Evolutionary conservation across 2,113 vertebrate species (phyloP).

Genomic region (Gulo gulo): DNA sequence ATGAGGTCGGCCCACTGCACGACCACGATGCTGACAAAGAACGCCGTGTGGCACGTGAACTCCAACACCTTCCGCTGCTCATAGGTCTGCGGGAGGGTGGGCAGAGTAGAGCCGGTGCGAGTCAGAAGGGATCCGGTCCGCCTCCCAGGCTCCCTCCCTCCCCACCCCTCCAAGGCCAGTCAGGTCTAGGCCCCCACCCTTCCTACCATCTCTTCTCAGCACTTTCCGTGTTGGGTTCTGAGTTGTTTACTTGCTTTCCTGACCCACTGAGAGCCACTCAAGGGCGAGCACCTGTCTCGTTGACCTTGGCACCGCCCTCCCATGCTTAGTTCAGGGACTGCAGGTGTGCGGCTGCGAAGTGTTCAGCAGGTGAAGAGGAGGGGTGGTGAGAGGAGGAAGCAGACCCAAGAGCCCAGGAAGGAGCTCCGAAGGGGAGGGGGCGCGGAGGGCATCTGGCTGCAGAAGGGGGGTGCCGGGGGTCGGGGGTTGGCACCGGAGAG

Average conservation of each 20-base stretch:
- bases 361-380: neutral
- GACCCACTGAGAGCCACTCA: neutral
- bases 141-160: neutral
- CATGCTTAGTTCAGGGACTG: neutral
- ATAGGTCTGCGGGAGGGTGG: slow-evolving; percentile 84
- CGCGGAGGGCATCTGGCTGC: neutral
- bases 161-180: neutral
- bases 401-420: neutral
- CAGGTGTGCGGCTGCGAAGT: neutral
- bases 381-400: neutral
- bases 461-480: neutral
- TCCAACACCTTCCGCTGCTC: slow-evolving; percentile 94
- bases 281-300: neutral
- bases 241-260: neutral
- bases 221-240: neutral
- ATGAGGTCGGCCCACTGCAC: slow-evolving; percentile 95
- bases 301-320: neutral
- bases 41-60: slow-evolving; percentile 93
- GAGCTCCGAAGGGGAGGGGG: neutral
- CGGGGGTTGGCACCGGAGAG: neutral
- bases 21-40: slow-evolving; percentile 92
- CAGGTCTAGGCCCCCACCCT: neutral
- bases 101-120: neutral
- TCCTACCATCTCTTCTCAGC: neutral
- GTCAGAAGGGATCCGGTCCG: neutral